Evolutionary conservation across 2,888 invertebrate genomes (phyloP).

Genomic region (Andrena flavipes): DNA sequence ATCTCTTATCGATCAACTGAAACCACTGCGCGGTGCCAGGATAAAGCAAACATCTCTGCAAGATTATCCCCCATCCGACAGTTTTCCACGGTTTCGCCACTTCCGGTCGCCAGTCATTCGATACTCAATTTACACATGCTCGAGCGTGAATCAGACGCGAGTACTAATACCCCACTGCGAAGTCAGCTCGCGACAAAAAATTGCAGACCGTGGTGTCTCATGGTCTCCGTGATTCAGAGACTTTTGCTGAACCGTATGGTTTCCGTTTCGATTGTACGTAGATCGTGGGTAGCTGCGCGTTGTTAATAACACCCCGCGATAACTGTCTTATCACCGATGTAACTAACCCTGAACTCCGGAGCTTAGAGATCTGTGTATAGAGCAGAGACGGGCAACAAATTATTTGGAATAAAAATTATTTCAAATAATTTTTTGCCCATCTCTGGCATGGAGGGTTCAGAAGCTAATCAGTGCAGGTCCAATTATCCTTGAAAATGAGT

Average conservation of each 20-base stretch:
- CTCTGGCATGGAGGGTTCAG: too few species aligned
- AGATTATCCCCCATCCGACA: background rate
- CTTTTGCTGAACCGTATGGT: constrained; percentile 18
- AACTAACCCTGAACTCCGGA: too few species aligned
- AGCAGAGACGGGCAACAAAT: too few species aligned
- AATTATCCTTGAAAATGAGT: too few species aligned
- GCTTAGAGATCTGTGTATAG: too few species aligned
- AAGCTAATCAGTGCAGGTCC: too few species aligned
- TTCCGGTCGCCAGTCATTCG: constrained; percentile 62
- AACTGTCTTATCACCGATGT: too few species aligned
- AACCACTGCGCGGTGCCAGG: too few species aligned
- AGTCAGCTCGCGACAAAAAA: constrained; percentile 49
- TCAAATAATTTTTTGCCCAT: too few species aligned
- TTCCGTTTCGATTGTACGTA: constrained; percentile 19
- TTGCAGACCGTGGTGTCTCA: constrained; percentile 22
- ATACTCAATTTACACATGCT: constrained; percentile 36
- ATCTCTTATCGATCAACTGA: background rate
- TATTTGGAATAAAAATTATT: too few species aligned
- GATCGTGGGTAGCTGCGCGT: background rate
- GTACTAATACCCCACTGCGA: background rate
- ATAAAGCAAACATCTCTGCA: background rate
- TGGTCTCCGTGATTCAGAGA: constrained; percentile 50
- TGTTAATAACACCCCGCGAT: background rate
- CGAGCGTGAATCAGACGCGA: constrained; percentile 57
- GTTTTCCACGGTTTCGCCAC: constrained; percentile 20